These are phyloP conservation scores for Eriosoma lanigerum DNA, from an alignment of 1,140 invertebrate species.

Conservation along the genomic window DNA sequence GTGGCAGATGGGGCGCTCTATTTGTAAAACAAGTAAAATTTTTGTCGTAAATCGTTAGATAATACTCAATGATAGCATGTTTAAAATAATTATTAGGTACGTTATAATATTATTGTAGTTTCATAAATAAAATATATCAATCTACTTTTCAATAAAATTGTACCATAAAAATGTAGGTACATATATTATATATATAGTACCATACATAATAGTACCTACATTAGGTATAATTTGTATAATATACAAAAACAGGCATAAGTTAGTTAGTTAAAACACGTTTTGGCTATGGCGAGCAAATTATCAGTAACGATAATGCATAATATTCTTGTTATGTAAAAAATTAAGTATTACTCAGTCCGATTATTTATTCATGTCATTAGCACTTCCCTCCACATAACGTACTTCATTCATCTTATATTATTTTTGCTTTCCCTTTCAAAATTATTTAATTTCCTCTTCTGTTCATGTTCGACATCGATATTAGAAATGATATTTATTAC, in stretches of 20 bases:
- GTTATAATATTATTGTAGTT: no score
- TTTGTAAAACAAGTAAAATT: no score
- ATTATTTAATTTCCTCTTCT: not conserved
- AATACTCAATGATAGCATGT: no score
- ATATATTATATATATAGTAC: no score
- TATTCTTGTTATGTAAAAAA: conserved; percentile 27
- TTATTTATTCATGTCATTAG: conserved; percentile 31
- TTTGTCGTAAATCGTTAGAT: no score
- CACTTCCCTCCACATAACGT: not conserved
- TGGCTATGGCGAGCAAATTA: not conserved
- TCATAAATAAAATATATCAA: no score
- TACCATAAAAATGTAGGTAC: conserved; percentile 16
- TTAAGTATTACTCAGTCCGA: conserved; percentile 1
- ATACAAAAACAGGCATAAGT: not conserved
- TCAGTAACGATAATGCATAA: conserved; percentile 9
- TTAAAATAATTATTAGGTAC: no score
- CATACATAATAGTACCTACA: no score
- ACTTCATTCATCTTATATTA: not conserved
- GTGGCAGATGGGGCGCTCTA: no score
- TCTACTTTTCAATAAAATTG: conserved; percentile 20
- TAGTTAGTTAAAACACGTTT: conserved; percentile 12
- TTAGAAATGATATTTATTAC: not conserved
- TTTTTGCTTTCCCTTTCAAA: conserved; percentile 23
- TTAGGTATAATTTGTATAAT: no score
- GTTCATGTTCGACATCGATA: not conserved